Conservation (phyloP, 2,888 invertebrate genomes). For the Bruchidius siliquastri region DNA sequence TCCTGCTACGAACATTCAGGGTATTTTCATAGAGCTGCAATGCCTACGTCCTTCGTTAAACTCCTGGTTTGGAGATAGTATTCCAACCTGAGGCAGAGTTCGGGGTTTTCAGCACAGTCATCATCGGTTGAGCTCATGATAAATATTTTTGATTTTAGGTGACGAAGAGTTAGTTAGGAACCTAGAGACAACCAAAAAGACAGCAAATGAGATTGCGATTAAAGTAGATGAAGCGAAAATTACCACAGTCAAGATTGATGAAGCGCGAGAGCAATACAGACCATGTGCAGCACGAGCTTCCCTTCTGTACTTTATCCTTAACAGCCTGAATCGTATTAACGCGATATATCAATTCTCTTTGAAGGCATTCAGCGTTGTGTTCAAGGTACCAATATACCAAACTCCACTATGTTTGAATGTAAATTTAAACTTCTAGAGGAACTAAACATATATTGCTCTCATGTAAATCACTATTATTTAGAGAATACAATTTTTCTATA, state of each 20-base stretch:
- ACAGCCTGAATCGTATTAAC: conserved; percentile 87
- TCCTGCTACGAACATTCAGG: no score
- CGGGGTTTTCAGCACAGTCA: no score
- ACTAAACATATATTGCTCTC: no score
- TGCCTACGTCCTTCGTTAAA: no score
- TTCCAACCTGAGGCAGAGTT: no score
- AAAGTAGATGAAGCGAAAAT: conserved; percentile 84
- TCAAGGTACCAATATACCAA: conserved; percentile 49
- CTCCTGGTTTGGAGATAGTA: no score
- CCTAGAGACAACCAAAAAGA: conserved; percentile 88
- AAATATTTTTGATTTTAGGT: background rate
- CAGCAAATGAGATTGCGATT: conserved; percentile 82
- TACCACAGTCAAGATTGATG: conserved; percentile 84
- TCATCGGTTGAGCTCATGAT: no score
- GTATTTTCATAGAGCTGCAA: no score
- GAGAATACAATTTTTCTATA: no score
- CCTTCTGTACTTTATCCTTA: conserved; percentile 87
- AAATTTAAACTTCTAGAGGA: no score
- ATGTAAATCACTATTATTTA: no score
- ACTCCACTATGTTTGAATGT: no score
- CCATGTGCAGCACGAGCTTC: conserved; percentile 84
- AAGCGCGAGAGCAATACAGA: conserved; percentile 82
- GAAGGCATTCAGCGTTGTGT: conserved; percentile 89
- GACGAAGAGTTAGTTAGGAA: conserved; percentile 88
- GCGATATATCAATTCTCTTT: conserved; percentile 94